These are phyloP conservation scores for Coenobita brevimanus DNA, from an alignment of 1,140 invertebrate species.

Conservation along the genomic window DNA sequence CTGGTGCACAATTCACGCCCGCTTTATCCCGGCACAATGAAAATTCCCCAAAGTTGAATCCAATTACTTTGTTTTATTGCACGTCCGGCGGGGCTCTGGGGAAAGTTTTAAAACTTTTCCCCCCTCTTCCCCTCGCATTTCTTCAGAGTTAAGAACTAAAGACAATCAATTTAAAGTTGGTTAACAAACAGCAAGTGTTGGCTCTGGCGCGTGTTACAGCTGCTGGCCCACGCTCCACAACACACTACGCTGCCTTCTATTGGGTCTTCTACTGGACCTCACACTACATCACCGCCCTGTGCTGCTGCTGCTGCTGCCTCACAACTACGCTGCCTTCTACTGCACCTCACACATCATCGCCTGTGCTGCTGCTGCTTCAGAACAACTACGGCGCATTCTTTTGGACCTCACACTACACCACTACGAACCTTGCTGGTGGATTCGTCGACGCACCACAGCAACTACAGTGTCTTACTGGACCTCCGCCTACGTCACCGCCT, in stretches of 20 bases:
- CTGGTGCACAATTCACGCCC: slow-evolving; percentile 59
- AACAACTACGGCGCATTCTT: too few relatives aligned
- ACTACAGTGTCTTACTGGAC: too few relatives aligned
- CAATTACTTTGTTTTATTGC: slow-evolving; percentile 67
- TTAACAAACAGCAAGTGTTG: slow-evolving; percentile 66
- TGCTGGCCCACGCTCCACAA: slow-evolving; percentile 5
- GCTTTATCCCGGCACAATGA: slow-evolving; percentile 64
- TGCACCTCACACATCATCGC: too few relatives aligned
- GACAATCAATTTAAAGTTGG: slow-evolving; percentile 67
- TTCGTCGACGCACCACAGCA: not conserved
- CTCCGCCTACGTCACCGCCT: not conserved
- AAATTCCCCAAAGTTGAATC: slow-evolving; percentile 66
- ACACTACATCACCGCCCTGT: not conserved
- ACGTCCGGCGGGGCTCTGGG: slow-evolving; percentile 54
- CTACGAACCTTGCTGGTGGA: too few relatives aligned
- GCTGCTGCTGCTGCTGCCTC: not conserved
- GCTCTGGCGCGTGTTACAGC: slow-evolving; percentile 45
- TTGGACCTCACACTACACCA: too few relatives aligned
- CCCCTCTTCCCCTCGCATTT: slow-evolving; percentile 59
- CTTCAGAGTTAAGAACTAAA: slow-evolving; percentile 67
- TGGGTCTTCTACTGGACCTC: not conserved
- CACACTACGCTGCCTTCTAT: too few relatives aligned
- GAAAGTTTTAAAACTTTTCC: slow-evolving; percentile 59
- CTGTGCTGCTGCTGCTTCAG: too few relatives aligned
- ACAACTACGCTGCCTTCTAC: too few relatives aligned